Conservation (phyloP, 2,113 vertebrate genomes). For the Jacana jacana region DNA sequence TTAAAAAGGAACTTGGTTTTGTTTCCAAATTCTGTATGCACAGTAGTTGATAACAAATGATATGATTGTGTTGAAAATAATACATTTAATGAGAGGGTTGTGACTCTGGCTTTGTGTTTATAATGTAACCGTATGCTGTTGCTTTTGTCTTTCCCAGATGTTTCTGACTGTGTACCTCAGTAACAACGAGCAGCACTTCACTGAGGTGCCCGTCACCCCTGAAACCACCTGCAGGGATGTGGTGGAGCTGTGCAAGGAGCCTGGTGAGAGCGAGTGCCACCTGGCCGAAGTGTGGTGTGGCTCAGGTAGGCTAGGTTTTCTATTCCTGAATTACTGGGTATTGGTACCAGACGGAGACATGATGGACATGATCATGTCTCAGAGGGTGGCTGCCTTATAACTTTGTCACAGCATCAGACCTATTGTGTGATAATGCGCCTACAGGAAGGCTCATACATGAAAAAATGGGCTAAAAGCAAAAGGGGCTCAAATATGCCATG, state of each 20-base stretch:
- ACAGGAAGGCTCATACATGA: not conserved
- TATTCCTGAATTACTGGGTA: fast-evolving
- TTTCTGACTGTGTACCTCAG: slow-evolving; percentile 98
- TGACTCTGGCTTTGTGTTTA: not conserved
- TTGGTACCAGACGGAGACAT: not conserved
- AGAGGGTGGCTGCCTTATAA: not conserved
- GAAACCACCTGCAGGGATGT: slow-evolving; percentile 94
- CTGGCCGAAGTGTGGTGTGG: slow-evolving; percentile 93
- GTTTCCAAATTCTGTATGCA: not conserved
- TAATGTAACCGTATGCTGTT: not conserved
- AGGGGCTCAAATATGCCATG: not conserved
- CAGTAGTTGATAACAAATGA: not conserved
- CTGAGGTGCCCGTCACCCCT: slow-evolving; percentile 93
- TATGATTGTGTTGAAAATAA: not conserved
- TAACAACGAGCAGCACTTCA: slow-evolving; percentile 98
- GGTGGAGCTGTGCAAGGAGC: slow-evolving; percentile 94
- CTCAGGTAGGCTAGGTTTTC: slow-evolving; percentile 80
- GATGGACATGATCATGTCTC: fast-evolving
- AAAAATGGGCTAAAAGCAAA: not conserved
- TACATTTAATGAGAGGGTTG: not conserved
- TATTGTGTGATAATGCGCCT: fast-evolving
- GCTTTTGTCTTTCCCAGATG: slow-evolving; percentile 80
- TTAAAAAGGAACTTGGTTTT: not conserved
- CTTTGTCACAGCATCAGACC: not conserved
- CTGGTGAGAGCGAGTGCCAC: slow-evolving; percentile 90